Conservation (phyloP, 2,888 invertebrate genomes). For the Adelphocoris suturalis region DNA sequence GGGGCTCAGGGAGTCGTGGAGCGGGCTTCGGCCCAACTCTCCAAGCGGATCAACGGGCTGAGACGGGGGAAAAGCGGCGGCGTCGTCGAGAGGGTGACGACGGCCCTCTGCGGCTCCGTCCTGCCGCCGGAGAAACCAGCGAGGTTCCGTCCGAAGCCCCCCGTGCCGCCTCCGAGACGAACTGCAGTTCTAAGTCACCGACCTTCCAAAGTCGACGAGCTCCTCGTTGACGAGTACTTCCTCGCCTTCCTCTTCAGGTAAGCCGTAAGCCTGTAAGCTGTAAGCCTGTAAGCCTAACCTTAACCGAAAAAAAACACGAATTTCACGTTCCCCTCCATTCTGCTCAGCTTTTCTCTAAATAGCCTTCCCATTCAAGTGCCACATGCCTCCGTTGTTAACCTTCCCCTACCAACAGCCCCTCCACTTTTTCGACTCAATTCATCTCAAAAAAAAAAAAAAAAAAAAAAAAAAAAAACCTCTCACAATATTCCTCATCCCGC, state of each 20-base stretch:
- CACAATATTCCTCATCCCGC: no score
- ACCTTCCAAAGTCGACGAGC: slow-evolving; percentile 78
- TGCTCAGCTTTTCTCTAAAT: background rate
- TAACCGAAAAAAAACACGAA: no score
- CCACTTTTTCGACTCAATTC: no score
- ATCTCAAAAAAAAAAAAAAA: no score
- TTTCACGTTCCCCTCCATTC: background rate
- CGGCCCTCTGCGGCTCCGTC: slow-evolving; percentile 86
- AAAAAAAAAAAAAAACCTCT: no score
- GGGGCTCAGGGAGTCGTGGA: slow-evolving; percentile 90
- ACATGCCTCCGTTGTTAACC: no score
- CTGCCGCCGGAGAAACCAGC: slow-evolving; percentile 81
- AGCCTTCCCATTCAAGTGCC: background rate
- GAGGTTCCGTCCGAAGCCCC: slow-evolving; percentile 74
- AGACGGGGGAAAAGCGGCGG: slow-evolving; percentile 82
- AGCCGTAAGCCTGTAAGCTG: background rate
- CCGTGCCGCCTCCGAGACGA: slow-evolving; percentile 74
- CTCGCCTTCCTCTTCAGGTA: slow-evolving; percentile 87
- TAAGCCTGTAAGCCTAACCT: no score
- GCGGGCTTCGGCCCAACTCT: slow-evolving; percentile 93
- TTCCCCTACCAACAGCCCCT: no score
- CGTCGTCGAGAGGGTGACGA: slow-evolving; percentile 93
- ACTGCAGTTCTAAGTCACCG: slow-evolving; percentile 49
- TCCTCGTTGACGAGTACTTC: slow-evolving; percentile 91
- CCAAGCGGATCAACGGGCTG: slow-evolving; percentile 92